These are phyloP conservation scores for Diglossa cyanea DNA, from an alignment of 2,797 vertebrate species.

Conservation along the genomic window DNA sequence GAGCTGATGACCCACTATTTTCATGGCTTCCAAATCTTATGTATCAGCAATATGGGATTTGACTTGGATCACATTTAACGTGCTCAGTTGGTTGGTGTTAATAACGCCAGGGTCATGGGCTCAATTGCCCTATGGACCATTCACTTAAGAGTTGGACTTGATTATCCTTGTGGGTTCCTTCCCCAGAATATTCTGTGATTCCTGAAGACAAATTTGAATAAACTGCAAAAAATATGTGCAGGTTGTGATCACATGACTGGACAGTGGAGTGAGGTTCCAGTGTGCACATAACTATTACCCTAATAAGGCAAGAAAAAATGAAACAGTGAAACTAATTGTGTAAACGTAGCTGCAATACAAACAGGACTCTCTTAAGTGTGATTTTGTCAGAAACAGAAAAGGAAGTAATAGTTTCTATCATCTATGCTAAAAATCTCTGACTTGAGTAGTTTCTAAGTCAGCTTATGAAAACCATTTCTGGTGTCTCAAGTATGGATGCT, in stretches of 20 bases:
- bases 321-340: background rate
- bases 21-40: background rate
- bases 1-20: background rate
- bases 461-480: background rate
- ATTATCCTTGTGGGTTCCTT: background rate
- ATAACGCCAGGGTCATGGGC: background rate
- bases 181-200: background rate
- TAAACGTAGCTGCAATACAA: background rate
- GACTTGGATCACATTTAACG: background rate
- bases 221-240: background rate
- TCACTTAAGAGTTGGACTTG: background rate
- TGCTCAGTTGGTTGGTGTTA: background rate
- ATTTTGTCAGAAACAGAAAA: background rate
- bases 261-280: background rate
- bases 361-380: background rate
- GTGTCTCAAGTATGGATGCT: background rate
- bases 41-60: background rate
- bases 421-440: background rate
- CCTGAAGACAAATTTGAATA: background rate
- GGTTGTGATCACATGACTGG: background rate
- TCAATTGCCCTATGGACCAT: background rate
- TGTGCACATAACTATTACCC: accelerated
- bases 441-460: background rate
- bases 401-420: background rate
- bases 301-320: background rate